These are phyloP conservation scores for Lacanobia oleracea DNA, from an alignment of 2,888 invertebrate genomes.

Conservation along the genomic window DNA sequence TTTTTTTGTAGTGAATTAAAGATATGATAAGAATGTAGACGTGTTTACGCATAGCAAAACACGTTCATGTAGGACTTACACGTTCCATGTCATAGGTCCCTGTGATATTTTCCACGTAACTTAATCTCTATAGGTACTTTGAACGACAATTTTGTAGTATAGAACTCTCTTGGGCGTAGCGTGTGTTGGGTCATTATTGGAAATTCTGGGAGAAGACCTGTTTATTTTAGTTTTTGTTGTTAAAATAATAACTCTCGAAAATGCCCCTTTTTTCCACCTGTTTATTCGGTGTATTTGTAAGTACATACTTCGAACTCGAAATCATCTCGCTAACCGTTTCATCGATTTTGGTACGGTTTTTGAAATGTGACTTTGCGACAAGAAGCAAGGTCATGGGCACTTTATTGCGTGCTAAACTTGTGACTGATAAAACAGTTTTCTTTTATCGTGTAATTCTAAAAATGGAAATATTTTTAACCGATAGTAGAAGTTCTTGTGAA, in stretches of 20 bases:
- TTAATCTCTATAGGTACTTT: slow-evolving; percentile 8
- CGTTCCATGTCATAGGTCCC: slow-evolving; percentile 26
- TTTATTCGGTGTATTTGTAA: not conserved
- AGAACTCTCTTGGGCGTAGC: slow-evolving; percentile 26
- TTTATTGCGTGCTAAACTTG: slow-evolving; percentile 5
- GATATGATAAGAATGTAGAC: slow-evolving; percentile 32
- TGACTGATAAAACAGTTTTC: slow-evolving; percentile 17
- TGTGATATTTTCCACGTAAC: slow-evolving; percentile 19
- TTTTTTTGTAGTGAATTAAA: slow-evolving; percentile 13
- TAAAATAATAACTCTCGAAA: not conserved
- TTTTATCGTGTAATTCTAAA: not conserved
- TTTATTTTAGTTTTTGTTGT: not conserved
- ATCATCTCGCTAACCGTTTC: not conserved
- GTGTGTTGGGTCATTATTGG: slow-evolving; percentile 12
- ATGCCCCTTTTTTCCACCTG: not conserved
- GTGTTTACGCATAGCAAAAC: slow-evolving; percentile 11
- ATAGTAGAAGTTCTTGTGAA: not conserved
- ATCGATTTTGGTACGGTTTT: slow-evolving; percentile 32
- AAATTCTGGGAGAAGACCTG: not conserved
- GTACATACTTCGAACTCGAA: slow-evolving; percentile 2
- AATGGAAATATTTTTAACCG: not conserved
- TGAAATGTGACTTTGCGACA: slow-evolving; percentile 30
- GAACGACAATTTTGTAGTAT: slow-evolving; percentile 7
- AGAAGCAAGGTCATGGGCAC: slow-evolving; percentile 25
- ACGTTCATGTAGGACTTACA: not conserved